phyloP scores from a whole-genome alignment of 2,888 invertebrate species.

The Scaptomyza polygonia region DNA sequence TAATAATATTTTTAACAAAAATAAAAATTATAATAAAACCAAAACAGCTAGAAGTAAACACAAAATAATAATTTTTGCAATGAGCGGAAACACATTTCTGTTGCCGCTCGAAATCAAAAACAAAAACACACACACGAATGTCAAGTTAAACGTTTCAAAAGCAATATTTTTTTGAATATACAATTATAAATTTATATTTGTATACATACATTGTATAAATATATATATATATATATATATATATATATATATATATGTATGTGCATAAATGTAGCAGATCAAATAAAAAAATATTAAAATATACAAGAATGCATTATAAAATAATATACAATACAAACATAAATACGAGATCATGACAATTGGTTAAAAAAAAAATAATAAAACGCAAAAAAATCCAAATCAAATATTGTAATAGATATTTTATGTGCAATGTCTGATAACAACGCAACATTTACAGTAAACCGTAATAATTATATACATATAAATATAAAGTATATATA shows the following conservation, averaged over 20 bases:
- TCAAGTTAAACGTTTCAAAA: conserved; percentile 77
- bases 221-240: conserved; percentile 26
- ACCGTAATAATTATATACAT: conserved; percentile 39
- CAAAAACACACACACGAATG: conserved; percentile 54
- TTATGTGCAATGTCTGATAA: conserved; percentile 45
- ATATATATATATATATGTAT: conserved; percentile 27
- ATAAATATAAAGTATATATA: conserved; percentile 23
- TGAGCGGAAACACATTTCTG: conserved; percentile 9
- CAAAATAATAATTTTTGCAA: conserved; percentile 32
- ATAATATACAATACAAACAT: conserved; percentile 30
- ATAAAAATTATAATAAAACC: conserved; percentile 16
- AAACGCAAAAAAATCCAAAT: conserved; percentile 17
- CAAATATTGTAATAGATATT: conserved; percentile 49
- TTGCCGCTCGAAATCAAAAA: conserved; percentile 16
- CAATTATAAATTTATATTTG: conserved; percentile 28
- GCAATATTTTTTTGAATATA: conserved; percentile 75
- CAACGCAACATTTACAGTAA: conserved; percentile 49
- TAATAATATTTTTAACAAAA: conserved; percentile 9
- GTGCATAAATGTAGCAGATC: conserved; percentile 28
- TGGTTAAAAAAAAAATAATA: background rate
- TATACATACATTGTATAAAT: conserved; percentile 20
- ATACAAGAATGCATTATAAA: conserved; percentile 25
- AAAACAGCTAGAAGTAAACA: conserved; percentile 31
- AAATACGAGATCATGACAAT: conserved; percentile 20
- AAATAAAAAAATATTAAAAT: conserved; percentile 25